Evolutionary conservation across 2,113 vertebrate genomes (phyloP).

Genomic region (Psilopsiagon aymara): DNA sequence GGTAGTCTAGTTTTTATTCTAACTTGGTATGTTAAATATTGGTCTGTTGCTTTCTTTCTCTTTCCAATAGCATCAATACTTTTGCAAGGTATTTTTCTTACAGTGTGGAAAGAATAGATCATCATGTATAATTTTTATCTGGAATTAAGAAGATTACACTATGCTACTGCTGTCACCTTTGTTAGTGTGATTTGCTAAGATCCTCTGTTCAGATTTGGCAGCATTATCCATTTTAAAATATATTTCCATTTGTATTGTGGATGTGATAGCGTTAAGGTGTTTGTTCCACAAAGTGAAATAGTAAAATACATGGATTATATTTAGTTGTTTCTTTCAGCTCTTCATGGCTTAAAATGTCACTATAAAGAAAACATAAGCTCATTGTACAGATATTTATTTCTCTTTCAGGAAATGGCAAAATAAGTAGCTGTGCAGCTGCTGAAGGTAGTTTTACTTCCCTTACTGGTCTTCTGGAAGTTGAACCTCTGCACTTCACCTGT

Average conservation of each 20-base stretch:
- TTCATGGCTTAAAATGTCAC: neutral
- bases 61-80: neutral
- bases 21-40: neutral
- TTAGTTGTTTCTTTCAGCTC: neutral
- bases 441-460: constrained; percentile 98
- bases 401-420: constrained; percentile 91
- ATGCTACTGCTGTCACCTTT: neutral
- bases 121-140: neutral
- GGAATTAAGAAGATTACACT: neutral
- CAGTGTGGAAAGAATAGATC: neutral
- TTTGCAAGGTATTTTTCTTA: neutral
- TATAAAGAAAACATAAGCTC: neutral
- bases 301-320: neutral
- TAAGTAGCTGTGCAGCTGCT: constrained; percentile 91
- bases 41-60: neutral
- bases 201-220: neutral
- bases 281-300: neutral
- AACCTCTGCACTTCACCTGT: constrained; percentile 97
- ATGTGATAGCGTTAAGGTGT: neutral
- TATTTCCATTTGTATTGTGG: neutral
- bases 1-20: neutral
- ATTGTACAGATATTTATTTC: neutral
- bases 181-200: neutral
- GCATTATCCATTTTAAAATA: neutral
- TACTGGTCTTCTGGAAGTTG: constrained; percentile 96